Percentiles rank a stretch among this genome's conserved stretches.
phyloP scores from a whole-genome alignment of 2,797 vertebrate genomes.

The Cyprinella venusta region DNA sequence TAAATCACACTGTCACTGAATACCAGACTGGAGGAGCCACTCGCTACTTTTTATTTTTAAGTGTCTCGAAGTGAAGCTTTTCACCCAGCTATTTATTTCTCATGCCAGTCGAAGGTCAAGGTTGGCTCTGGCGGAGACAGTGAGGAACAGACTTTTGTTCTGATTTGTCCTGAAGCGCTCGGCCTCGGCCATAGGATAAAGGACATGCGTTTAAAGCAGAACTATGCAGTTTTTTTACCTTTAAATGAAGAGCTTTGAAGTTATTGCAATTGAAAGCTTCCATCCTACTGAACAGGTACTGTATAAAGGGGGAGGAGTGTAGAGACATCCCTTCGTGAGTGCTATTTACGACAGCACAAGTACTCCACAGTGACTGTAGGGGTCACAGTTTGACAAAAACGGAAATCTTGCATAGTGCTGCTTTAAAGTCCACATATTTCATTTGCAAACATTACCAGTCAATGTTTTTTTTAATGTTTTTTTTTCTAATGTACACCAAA shows the following conservation, averaged over 20 bases:
- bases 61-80: conserved; percentile 44
- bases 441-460: not conserved
- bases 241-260: too few species aligned
- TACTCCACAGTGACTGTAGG: too few species aligned
- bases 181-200: not conserved
- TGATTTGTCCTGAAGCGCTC: conserved; percentile 23
- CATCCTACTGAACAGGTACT: too few species aligned
- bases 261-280: too few species aligned
- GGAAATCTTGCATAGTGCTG: too few species aligned
- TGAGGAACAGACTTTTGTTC: conserved; percentile 19
- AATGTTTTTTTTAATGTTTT: not conserved
- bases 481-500: not conserved
- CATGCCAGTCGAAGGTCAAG: conserved; percentile 52
- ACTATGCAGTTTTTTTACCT: too few species aligned
- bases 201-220: not conserved
- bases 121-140: conserved; percentile 22
- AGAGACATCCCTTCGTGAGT: too few species aligned
- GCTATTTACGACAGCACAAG: too few species aligned
- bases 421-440: not conserved
- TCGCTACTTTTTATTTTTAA: conserved; percentile 57
- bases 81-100: conserved; percentile 37
- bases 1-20: conserved; percentile 59
- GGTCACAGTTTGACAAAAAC: too few species aligned
- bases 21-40: conserved; percentile 49
- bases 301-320: too few species aligned